Base-by-base conservation (phyloP, 2,888 invertebrate species). In the Polia nebulosa region DNA sequence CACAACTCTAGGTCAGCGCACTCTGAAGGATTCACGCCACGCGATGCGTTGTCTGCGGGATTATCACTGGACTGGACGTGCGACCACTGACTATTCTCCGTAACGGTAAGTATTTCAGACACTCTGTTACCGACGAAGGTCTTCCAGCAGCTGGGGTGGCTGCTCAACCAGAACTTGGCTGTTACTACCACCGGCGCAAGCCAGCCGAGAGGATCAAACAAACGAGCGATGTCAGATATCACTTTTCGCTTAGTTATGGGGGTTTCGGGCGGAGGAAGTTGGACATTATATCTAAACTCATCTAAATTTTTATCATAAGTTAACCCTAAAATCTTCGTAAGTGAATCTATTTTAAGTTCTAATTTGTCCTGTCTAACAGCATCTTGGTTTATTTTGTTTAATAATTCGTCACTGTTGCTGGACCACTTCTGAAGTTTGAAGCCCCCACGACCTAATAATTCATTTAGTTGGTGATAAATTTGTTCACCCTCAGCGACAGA, bases 71-170 rank as follows among this genome's bases (percentile, higher is more conserved):
- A 49, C 49, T 49, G 49, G 27, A 49, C 51, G 51, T 36, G 55
- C 17, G 55, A 36, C 36, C 55, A 55, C 36, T 55, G 36, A 17
- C 11, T 55, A 17, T 17, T 53, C 22, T 34, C 53, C 22, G 17
- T 34, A 22, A 22, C 15, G 9, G 34, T 53, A 22, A 53, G 55
- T 55, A 55, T 36, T 55, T 55, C 55, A 25, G 55, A 55, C 25
- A 55, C 55, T 36, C 53, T 34, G 25, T 55, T 55, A 6, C 17
- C 55, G 1, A 36, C 55, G 3, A 55, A 55, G 1, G 55, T 55
- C 3, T 55, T 55, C 55, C 55, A 55, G 36, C 55, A 39, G 7
- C 55, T 56, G 4, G 39, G 55, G 55, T 56, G 55, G 55, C 39
- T 56, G 25, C 39, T 56, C 25, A 56, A 39, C 55, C 55, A 55